A percentile compares a stretch with the other conserved stretches of the same genome.
Conservation (phyloP, 1,140 invertebrate species). For the Scaptomyza hsui region DNA sequence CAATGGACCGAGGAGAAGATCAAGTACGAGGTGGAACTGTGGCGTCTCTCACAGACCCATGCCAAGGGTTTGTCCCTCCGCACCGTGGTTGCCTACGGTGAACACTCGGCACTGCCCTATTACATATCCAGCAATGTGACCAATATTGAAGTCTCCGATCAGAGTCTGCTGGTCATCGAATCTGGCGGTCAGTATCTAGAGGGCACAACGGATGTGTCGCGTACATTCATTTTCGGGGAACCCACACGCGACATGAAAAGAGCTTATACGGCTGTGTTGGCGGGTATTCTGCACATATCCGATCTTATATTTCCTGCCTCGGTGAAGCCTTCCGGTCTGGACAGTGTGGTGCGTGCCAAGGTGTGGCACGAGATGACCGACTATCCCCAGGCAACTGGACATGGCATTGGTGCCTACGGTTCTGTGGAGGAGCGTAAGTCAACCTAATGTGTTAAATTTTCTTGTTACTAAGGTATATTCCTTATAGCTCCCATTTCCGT, state of each 20-base stretch:
- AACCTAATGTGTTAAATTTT: not conserved
- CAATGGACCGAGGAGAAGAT: slow-evolving; percentile 89
- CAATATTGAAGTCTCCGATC: slow-evolving; percentile 88
- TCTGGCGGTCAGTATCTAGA: slow-evolving; percentile 92
- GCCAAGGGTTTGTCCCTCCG: slow-evolving; percentile 91
- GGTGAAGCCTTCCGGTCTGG: slow-evolving; percentile 88
- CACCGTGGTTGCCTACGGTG: slow-evolving; percentile 95
- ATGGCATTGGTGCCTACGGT: slow-evolving; percentile 94
- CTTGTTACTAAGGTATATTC: too few species aligned
- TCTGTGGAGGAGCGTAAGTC: slow-evolving; percentile 83
- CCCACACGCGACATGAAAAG: slow-evolving; percentile 90
- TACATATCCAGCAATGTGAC: slow-evolving; percentile 92
- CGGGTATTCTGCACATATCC: slow-evolving; percentile 91
- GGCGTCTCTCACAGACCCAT: slow-evolving; percentile 88
- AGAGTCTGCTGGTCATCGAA: slow-evolving; percentile 88
- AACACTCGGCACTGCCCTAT: slow-evolving; percentile 95
- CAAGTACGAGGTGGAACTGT: slow-evolving; percentile 87
- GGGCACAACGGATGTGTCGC: slow-evolving; percentile 96
- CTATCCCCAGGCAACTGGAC: slow-evolving; percentile 94
- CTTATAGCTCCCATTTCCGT: slow-evolving; percentile 89
- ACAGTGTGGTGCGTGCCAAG: slow-evolving; percentile 90
- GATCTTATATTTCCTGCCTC: slow-evolving; percentile 88
- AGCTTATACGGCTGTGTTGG: slow-evolving; percentile 95
- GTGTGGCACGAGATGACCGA: slow-evolving; percentile 93
- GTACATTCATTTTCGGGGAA: slow-evolving; percentile 94